Percentiles rank a stretch among this genome's conserved stretches.
Conservation (phyloP, 2,888 invertebrate species). For the Lepas anatifera region DNA sequence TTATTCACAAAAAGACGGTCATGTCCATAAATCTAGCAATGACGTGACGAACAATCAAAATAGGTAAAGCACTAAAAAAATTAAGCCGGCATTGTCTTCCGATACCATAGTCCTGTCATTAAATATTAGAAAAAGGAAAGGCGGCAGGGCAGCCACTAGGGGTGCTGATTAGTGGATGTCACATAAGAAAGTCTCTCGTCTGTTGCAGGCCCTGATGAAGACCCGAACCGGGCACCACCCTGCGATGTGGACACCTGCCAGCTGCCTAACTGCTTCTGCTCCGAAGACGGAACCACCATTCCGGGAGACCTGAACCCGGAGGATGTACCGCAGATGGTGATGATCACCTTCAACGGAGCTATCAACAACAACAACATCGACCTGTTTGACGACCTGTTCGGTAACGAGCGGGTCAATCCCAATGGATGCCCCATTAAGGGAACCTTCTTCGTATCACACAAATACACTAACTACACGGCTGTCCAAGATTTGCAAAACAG, state of each 20-base stretch:
- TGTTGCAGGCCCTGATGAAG: constrained; percentile 71
- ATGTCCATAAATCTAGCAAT: too few relatives aligned
- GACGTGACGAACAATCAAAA: too few relatives aligned
- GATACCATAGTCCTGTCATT: too few relatives aligned
- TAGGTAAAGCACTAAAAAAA: too few relatives aligned
- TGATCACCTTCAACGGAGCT: constrained; percentile 86
- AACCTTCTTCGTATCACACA: constrained; percentile 84
- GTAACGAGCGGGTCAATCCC: constrained; percentile 75
- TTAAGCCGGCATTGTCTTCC: too few relatives aligned
- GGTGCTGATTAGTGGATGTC: too few relatives aligned
- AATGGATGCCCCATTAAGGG: constrained; percentile 88
- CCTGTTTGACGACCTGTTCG: constrained; percentile 83
- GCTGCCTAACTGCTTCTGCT: constrained; percentile 86
- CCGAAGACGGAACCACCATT: constrained; percentile 75
- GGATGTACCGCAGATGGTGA: constrained; percentile 82
- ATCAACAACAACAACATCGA: constrained; percentile 93
- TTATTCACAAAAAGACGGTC: too few relatives aligned
- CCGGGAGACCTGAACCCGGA: constrained; percentile 25
- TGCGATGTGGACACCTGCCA: constrained; percentile 76
- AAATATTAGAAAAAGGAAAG: too few relatives aligned
- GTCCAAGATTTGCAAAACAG: constrained; percentile 80
- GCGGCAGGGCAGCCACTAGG: too few relatives aligned
- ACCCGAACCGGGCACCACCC: constrained; percentile 81
- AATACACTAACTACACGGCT: constrained; percentile 87
- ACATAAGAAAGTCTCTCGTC: too few relatives aligned